Base-by-base conservation (phyloP, 1,140 invertebrate genomes). In the Paraescarpia echinospica region DNA sequence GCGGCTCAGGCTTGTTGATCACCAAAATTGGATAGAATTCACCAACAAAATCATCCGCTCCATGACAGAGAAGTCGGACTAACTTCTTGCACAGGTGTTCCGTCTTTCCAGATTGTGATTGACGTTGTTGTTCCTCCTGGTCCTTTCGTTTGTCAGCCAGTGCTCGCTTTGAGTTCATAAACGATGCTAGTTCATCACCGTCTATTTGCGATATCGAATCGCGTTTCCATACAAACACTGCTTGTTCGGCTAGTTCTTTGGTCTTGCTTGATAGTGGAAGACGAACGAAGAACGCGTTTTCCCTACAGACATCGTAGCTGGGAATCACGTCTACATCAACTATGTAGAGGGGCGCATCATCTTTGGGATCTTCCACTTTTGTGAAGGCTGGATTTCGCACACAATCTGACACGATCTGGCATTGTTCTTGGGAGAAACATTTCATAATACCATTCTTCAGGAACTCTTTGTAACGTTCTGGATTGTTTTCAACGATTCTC, bases 21-120 rank as follows among this genome's bases (percentile, higher is more conserved):
- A 92, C 92, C 59, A 92, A 48, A 89, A 92, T 89, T 92, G 51
- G 59, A 34, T 90, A 92, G 31, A 89, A n/a, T n/a, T 92, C 92
- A 33, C 77, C 92, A 27, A 27, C 34, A 34, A 92, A 35, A 34
- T n/a, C 33, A 33, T 89, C 31, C 33, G 90, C 92, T 34, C 92
- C 89, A 34, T 89, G 33, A 33, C 77, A 89, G 34, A 92, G 35
- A 33, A 92, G 34, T 35, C 89, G n/a, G n/a, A 90, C 31, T 22
- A 92, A 34, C 31, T 92, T 90, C 22, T 35, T 33, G 27, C 59
- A 35, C 22, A 34, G 34, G 48, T 51, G 8, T 34, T 90, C 34
- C n/a, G 33, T 48, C 0, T 27, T 34, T 8, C 33, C 88, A 35
- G 27, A n/a, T 33, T 89, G 34, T 34, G 89, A 35, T 33, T 48